Evolutionary conservation across 2,888 invertebrate species (phyloP), one percentile per base, ranked within the genome.

Genomic region (Nebria brevicollis): DNA sequence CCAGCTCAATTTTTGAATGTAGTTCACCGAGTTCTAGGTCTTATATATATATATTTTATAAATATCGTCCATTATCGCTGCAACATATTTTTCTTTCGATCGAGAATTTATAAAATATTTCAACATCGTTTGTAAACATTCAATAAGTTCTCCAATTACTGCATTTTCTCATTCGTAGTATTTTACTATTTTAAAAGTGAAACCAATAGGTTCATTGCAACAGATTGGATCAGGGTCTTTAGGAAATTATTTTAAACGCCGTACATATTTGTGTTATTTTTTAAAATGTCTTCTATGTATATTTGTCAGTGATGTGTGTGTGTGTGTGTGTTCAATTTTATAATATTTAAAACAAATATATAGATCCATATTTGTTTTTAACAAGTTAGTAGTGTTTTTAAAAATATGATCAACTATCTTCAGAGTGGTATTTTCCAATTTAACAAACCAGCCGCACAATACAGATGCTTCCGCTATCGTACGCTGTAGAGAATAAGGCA

Each of bases 1-100:
- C 77, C 25, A 76, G 80, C 80, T 80, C 80, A 81, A 81, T 81
- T 81, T 81, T 81, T 81, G 81, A 81, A 81, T 81, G 81, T 81
- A 81, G 81, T 81, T 81, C 66, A 76, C 42, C 66, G 64, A 66
- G 74, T 72, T 80, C 70, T 68, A 65, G 54, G 20, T 20, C 20
- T 20, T 20, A 54, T 54, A 11, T 20, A 20, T 20, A 54, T 54
- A 54, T 54, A 54, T 3, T 54, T 54, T 54, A 54, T 54, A 54
- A 54, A 54, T 54, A 54, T 54, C 7, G 54, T 54, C 54, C 54
- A 54, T 3, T 54, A 54, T 54, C 54, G 54, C 54, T 54, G 0
- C 43, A 43, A 6, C 10, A 43, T 20, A n/a, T 20, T 7, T 66
- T 20, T 20, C n/a, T 66, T 11, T 66, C 1, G 20, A 11, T 13